A percentile compares a stretch with the other conserved stretches of the same genome.
phyloP scores from a whole-genome alignment of 2,888 invertebrate species.

The Dicyrtoma fusca region DNA sequence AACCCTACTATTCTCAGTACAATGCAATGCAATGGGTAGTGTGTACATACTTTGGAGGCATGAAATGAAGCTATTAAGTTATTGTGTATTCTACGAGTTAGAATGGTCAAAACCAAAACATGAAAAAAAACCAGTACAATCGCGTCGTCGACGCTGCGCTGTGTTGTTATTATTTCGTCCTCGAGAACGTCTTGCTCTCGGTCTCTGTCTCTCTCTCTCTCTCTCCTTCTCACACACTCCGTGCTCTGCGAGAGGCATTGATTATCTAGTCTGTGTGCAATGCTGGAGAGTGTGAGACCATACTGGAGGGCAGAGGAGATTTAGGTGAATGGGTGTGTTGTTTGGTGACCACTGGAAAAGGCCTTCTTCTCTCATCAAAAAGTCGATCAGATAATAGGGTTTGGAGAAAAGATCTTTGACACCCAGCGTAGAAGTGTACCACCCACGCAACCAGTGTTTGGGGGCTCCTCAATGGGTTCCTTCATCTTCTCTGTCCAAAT shows the following conservation, averaged over 20 bases:
- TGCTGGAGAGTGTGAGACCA: slow-evolving; percentile 18
- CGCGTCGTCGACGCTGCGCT: background rate
- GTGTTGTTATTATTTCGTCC: background rate
- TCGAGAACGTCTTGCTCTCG: background rate
- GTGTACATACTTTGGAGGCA: too few species aligned
- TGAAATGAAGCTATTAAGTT: slow-evolving; percentile 20
- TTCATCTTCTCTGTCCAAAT: slow-evolving; percentile 52
- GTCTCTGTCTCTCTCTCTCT: background rate
- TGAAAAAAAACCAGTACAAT: slow-evolving; percentile 11
- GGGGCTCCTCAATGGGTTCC: slow-evolving; percentile 53
- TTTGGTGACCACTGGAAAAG: slow-evolving; percentile 44
- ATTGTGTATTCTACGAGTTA: slow-evolving; percentile 14
- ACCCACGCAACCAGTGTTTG: slow-evolving; percentile 45
- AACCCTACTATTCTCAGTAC: too few species aligned
- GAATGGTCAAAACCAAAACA: slow-evolving; percentile 30
- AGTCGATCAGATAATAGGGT: slow-evolving; percentile 44
- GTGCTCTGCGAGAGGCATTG: slow-evolving; percentile 5
- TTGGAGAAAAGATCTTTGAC: slow-evolving; percentile 41
- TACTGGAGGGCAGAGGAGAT: slow-evolving; percentile 33
- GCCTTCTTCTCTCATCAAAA: slow-evolving; percentile 31
- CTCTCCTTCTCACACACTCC: background rate
- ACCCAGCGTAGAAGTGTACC: slow-evolving; percentile 41
- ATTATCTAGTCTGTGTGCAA: slow-evolving; percentile 15
- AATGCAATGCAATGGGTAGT: background rate
- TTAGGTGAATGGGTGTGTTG: slow-evolving; percentile 44